A percentile compares a stretch with the other conserved stretches of the same genome.
phyloP scores from a whole-genome alignment of 2,888 invertebrate genomes.

The Anoncus sp. region DNA sequence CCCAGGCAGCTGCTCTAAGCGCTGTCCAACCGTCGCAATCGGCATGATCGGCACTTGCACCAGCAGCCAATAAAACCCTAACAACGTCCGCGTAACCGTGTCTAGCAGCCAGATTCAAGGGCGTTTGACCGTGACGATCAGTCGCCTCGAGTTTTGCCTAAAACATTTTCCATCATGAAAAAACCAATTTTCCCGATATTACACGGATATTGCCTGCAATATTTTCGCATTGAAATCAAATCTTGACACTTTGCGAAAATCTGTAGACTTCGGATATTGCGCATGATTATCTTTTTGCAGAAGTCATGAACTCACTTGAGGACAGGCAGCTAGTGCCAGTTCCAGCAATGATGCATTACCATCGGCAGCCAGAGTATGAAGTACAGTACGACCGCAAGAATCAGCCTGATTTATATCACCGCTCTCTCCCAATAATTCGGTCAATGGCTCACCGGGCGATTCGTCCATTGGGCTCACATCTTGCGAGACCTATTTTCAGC shows the following conservation, averaged over 20 bases:
- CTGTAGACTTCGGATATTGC: neutral
- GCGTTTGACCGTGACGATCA: slow-evolving; percentile 93
- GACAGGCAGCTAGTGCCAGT: slow-evolving; percentile 87
- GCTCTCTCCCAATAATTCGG: slow-evolving; percentile 82
- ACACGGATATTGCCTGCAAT: neutral
- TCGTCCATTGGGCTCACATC: slow-evolving; percentile 81
- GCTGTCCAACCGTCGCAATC: slow-evolving; percentile 96
- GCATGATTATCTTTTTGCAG: neutral
- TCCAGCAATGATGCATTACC: slow-evolving; percentile 89
- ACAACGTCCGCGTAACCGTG: slow-evolving; percentile 91
- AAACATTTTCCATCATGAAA: slow-evolving; percentile 4
- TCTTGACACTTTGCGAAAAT: neutral
- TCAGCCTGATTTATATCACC: slow-evolving; percentile 85
- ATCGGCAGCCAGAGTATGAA: slow-evolving; percentile 91
- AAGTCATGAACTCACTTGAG: slow-evolving; percentile 78
- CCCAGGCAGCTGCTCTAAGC: slow-evolving; percentile 97
- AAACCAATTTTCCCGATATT: slow-evolving; percentile 6
- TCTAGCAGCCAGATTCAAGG: slow-evolving; percentile 93
- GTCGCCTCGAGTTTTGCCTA: slow-evolving; percentile 85
- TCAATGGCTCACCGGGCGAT: slow-evolving; percentile 82
- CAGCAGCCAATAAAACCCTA: slow-evolving; percentile 86
- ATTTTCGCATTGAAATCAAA: slow-evolving; percentile 5
- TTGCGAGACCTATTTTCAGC: slow-evolving; percentile 78
- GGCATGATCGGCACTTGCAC: slow-evolving; percentile 90
- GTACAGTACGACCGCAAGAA: slow-evolving; percentile 87